Percentiles rank a stretch among this genome's conserved stretches.
Conservation (phyloP, 2,797 vertebrate genomes). For the Microhierax caerulescens region DNA sequence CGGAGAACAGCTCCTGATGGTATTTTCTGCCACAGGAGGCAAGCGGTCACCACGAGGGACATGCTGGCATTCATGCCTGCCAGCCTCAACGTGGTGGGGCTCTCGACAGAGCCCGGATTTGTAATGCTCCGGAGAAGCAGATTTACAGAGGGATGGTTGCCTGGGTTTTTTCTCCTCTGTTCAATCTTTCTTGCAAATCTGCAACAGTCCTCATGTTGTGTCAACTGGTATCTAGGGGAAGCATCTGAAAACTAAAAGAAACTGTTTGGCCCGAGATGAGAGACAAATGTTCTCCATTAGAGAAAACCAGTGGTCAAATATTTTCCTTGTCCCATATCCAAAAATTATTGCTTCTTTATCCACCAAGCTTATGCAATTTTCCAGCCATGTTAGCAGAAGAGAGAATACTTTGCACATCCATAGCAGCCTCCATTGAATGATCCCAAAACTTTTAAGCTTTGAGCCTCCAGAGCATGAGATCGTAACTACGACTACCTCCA, state of each 20-base stretch:
- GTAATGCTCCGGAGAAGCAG: background rate
- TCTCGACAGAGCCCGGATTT: background rate
- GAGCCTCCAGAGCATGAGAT: background rate
- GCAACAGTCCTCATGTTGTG: background rate
- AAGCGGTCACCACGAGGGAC: background rate
- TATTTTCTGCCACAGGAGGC: background rate
- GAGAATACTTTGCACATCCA: background rate
- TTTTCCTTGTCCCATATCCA: constrained; percentile 26
- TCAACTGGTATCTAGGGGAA: background rate
- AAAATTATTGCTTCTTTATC: constrained; percentile 45
- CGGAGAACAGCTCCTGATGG: accelerated
- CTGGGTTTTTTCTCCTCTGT: background rate
- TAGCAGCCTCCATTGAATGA: background rate
- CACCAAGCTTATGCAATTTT: constrained; percentile 36
- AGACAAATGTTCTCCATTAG: background rate
- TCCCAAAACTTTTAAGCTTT: constrained; percentile 19
- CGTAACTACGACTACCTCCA: background rate
- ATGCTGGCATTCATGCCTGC: background rate
- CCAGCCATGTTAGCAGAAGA: constrained; percentile 7
- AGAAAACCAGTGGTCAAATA: constrained; percentile 46
- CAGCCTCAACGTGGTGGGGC: accelerated
- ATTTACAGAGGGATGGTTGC: background rate
- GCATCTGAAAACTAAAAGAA: background rate
- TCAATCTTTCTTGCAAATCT: background rate
- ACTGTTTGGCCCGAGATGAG: background rate